phyloP scores from a whole-genome alignment of 1,140 invertebrate species.

The Drosophila nikananu region DNA sequence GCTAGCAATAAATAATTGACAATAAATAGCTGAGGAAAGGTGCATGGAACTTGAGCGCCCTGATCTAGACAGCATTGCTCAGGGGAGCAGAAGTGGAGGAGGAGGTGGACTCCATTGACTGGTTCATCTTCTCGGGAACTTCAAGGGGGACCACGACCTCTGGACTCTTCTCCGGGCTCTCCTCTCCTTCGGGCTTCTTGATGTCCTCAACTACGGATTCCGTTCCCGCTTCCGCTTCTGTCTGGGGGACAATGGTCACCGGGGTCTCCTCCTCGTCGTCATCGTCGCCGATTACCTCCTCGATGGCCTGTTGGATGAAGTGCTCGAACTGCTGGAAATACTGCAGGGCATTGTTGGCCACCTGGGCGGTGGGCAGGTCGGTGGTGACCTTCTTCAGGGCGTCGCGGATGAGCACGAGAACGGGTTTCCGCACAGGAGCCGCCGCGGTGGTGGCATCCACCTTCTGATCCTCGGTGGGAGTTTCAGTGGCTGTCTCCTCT shows the following conservation, averaged over 20 bases:
- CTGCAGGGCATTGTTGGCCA: conserved; percentile 79
- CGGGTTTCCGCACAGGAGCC: conserved; percentile 64
- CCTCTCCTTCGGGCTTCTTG: conserved; percentile 47
- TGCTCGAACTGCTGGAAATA: conserved; percentile 84
- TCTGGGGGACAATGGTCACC: conserved; percentile 19
- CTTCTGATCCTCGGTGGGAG: conserved; percentile 36
- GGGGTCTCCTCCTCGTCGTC: conserved; percentile 74
- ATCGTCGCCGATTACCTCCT: conserved; percentile 75
- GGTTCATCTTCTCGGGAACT: conserved; percentile 1
- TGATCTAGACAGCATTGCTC: conserved; percentile 55
- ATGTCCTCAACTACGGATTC: conserved; percentile 19
- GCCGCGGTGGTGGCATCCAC: conserved; percentile 22
- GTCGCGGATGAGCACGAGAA: conserved; percentile 78
- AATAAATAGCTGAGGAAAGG: conserved; percentile 63
- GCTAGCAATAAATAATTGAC: conserved; percentile 71
- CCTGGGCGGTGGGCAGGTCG: conserved; percentile 76
- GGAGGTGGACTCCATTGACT: conserved; percentile 1
- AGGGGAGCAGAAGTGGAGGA: conserved; percentile 25
- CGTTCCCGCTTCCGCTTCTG: neutral
- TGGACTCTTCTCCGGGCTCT: conserved; percentile 7
- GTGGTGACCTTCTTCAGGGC: conserved; percentile 80
- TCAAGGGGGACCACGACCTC: neutral
- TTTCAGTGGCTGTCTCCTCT: conserved; percentile 38
- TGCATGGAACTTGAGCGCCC: conserved; percentile 9
- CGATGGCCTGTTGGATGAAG: conserved; percentile 81